Evolutionary conservation across 2,113 vertebrate genomes (phyloP).

Genomic region (Coregonus clupeaformis): DNA sequence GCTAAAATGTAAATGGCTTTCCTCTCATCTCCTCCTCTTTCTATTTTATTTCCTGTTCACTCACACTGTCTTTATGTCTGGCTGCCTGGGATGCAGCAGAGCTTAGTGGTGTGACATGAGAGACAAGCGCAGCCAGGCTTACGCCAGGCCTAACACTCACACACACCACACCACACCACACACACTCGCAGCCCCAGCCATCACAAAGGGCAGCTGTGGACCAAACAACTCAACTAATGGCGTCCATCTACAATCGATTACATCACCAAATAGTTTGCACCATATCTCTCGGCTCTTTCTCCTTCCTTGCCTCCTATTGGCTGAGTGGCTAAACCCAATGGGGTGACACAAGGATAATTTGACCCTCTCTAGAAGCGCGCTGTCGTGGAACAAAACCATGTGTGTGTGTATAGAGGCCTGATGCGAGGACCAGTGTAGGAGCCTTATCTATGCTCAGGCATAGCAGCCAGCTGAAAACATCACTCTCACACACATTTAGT

Average conservation of each 20-base stretch:
- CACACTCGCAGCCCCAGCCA: conserved; percentile 35
- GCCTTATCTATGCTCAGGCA: background rate
- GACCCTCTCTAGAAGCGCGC: conserved; percentile 29
- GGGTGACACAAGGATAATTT: conserved; percentile 37
- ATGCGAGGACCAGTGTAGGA: background rate
- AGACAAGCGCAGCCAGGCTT: conserved; percentile 9
- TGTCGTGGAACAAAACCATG: conserved; percentile 20
- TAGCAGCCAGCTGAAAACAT: background rate
- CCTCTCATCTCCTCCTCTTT: too few relatives aligned
- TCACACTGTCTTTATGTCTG: too few relatives aligned
- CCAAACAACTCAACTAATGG: conserved; percentile 44
- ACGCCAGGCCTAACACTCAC: background rate
- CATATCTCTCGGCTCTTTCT: conserved; percentile 52
- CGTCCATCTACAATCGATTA: conserved; percentile 71
- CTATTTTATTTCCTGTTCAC: background rate
- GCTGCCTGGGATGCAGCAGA: conserved; percentile 35
- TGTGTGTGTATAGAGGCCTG: conserved; percentile 11
- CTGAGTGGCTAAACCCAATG: conserved; percentile 47
- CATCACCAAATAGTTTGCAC: conserved; percentile 53
- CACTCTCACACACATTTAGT: background rate
- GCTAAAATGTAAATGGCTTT: too few relatives aligned
- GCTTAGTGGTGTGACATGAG: conserved; percentile 48
- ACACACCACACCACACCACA: too few relatives aligned
- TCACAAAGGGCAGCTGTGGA: conserved; percentile 67
- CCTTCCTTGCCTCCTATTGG: conserved; percentile 49